Evolutionary conservation across 2,113 vertebrate genomes (phyloP).

Genomic region (Myanophis thanlyinensis): DNA sequence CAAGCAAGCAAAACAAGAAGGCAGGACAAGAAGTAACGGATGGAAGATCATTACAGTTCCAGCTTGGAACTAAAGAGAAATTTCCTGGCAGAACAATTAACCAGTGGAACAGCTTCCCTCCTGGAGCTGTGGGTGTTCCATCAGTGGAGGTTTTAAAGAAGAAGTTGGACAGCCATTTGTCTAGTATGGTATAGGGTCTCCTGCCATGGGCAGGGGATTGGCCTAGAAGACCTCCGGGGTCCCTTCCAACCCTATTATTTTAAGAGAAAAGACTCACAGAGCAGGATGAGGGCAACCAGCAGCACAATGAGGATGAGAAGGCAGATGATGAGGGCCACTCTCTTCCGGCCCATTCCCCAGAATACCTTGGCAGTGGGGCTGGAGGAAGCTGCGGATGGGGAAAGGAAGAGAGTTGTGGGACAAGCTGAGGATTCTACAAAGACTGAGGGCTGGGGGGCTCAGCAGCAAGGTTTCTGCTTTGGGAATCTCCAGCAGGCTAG

Average conservation of each 20-base stretch:
- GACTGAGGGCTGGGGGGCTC: neutral
- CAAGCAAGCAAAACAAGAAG: neutral
- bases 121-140: neutral
- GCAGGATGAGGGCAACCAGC: conserved; percentile 68
- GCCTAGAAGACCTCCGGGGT: neutral
- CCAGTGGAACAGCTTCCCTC: neutral
- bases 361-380: conserved; percentile 60
- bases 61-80: neutral
- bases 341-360: conserved; percentile 63
- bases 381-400: conserved; percentile 46
- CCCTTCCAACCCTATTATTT: neutral
- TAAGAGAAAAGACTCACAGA: conserved; percentile 65
- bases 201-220: neutral
- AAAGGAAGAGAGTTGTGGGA: neutral
- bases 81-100: neutral
- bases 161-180: neutral
- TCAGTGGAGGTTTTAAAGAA: neutral
- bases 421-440: neutral
- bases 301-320: conserved; percentile 69
- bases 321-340: conserved; percentile 64
- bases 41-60: neutral
- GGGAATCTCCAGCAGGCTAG: neutral
- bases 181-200: neutral
- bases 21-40: neutral
- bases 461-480: neutral